Conservation (phyloP, 2,797 vertebrate genomes). For the Ctenochaetus hawaiiensis region DNA sequence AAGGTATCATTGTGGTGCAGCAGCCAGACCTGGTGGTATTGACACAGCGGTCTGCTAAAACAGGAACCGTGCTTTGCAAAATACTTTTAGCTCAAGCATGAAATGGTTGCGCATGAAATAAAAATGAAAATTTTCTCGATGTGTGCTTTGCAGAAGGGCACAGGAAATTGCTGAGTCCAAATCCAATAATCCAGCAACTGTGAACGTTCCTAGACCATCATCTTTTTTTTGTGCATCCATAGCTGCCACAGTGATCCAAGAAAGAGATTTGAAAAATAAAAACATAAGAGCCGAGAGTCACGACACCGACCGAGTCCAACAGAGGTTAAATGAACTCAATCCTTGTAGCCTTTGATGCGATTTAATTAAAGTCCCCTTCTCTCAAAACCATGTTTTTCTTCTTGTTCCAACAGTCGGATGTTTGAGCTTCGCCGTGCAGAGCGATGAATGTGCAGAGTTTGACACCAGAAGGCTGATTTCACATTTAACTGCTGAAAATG, state of each 20-base stretch:
- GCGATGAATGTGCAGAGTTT: no score
- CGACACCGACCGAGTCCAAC: background rate
- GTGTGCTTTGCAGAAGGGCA: constrained; percentile 38
- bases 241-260: constrained; percentile 14
- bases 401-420: no score
- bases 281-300: constrained; percentile 18
- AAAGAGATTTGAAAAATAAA: constrained; percentile 9
- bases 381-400: no score
- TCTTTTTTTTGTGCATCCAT: constrained; percentile 45
- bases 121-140: constrained; percentile 36
- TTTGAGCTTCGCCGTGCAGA: no score
- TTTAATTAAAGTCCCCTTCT: background rate
- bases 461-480: no score
- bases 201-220: constrained; percentile 25
- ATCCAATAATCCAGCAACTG: constrained; percentile 59
- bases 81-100: constrained; percentile 59
- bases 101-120: constrained; percentile 41
- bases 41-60: constrained; percentile 72
- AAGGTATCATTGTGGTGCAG: constrained; percentile 75
- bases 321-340: background rate
- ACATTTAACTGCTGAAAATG: no score
- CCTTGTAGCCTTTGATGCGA: background rate
- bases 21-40: constrained; percentile 62
- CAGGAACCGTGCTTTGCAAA: constrained; percentile 51
- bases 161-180: constrained; percentile 50